Base-by-base conservation (phyloP, 2,797 vertebrate genomes). In the Hyperoplus immaculatus region DNA sequence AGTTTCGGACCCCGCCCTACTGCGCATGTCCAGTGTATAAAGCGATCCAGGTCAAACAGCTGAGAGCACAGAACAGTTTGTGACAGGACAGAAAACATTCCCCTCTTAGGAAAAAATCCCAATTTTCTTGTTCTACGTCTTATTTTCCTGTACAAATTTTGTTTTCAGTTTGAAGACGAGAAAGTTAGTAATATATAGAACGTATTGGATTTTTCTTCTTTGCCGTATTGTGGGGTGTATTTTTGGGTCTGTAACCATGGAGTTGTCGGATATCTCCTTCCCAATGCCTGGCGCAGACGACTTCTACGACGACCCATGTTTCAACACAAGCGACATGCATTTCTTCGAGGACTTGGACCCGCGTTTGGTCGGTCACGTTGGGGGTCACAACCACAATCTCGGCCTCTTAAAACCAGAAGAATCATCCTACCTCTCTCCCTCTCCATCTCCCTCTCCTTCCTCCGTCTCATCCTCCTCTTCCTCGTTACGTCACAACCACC, bases 331-430 rank as follows among this genome's bases (percentile, higher is more conserved):
- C 1, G 98, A 99, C 95, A 96, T 99, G 96, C 97, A 96, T 92
- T 99, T 99, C 93, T 99, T 99, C 29, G 98, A 99, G 91, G 97
- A 99, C 92, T 93, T 99, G 92, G 98, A 99, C 90, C 97, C 97
- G 14, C 95, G 98, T 84, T 94, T 99, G 71, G 97, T 97, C 82
- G 29, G 29, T 3, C 29, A 29, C 29, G 29, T 29, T 29, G 29
- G 29, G 29, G 29, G 29, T 29, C 29, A 29, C 29, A 29, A 29
- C 29, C 29, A 29, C 29, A 97, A 98, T 41, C 96, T 96, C 64
- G 95, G 97, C 42, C 95, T 97, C 0, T 94, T 98, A 75, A 97
- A 99, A 89, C 95, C 97, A 49, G 95, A 92, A 60, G 88, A 90
- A 69, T 89, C 94, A 87, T 88, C 87, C 68, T 90, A 88, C 3